phyloP scores from a whole-genome alignment of 2,797 vertebrate species.

The Cottoperca gobio region DNA sequence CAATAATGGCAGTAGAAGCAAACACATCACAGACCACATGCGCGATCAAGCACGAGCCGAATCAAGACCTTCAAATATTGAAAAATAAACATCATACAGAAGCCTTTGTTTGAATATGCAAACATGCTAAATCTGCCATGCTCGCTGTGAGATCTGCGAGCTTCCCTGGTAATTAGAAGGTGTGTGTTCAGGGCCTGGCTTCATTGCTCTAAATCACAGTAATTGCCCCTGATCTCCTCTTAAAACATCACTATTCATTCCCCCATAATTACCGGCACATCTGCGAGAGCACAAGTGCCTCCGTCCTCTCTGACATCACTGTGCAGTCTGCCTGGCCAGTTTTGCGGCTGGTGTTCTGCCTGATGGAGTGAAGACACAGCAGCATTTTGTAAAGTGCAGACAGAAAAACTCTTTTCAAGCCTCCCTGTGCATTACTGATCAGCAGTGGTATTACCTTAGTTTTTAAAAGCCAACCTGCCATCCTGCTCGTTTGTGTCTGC shows the following conservation, averaged over 20 bases:
- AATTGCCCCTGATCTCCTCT: conserved; percentile 81
- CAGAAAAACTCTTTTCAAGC: conserved; percentile 4
- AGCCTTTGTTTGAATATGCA: conserved; percentile 67
- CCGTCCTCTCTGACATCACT: conserved; percentile 71
- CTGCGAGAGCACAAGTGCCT: conserved; percentile 71
- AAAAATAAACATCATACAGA: conserved; percentile 67
- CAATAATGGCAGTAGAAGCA: conserved; percentile 57
- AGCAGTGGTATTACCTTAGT: conserved; percentile 39
- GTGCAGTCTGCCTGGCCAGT: conserved; percentile 25
- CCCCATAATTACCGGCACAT: conserved; percentile 83
- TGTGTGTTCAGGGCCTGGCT: conserved; percentile 66
- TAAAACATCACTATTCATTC: conserved; percentile 80
- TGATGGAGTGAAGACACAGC: conserved; percentile 3
- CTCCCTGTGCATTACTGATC: conserved; percentile 24
- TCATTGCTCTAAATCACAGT: conserved; percentile 80
- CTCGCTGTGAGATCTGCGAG: conserved; percentile 53
- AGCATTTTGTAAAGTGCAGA: not conserved
- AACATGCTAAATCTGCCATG: conserved; percentile 64
- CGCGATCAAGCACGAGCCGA: conserved; percentile 32
- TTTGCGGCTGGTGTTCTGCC: conserved; percentile 27
- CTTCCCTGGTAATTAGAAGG: conserved; percentile 74
- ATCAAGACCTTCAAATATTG: conserved; percentile 68
- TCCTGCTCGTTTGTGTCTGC: conserved; percentile 50
- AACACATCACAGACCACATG: conserved; percentile 48
- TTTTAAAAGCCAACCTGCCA: conserved; percentile 30